These are phyloP conservation scores for Ptychadena robeensis DNA, from an alignment of 2,797 vertebrate species.

Conservation along the genomic window DNA sequence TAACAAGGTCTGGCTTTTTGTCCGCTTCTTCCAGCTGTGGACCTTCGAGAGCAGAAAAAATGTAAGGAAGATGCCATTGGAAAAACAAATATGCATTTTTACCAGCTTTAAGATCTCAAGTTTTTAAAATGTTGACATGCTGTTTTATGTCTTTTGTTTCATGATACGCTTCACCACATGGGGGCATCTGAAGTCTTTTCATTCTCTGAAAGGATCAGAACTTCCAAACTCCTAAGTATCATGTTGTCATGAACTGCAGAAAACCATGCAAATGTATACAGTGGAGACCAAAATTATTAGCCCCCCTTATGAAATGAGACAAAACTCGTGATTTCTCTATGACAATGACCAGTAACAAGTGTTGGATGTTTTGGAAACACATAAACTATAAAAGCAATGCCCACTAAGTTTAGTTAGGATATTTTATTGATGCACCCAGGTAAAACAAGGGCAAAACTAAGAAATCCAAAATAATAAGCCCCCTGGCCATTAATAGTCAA, in stretches of 20 bases:
- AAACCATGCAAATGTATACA: neutral
- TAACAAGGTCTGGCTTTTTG: neutral
- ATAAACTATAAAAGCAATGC: too few species aligned
- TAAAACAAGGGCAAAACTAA: too few species aligned
- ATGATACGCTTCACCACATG: constrained; percentile 63
- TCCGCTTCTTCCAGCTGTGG: neutral
- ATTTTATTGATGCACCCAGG: too few species aligned
- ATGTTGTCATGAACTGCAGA: neutral
- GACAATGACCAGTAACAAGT: too few species aligned
- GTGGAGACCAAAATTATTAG: too few species aligned
- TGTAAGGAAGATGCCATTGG: neutral
- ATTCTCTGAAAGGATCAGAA: neutral
- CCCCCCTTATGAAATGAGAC: too few species aligned
- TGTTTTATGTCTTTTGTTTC: neutral
- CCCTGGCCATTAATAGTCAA: too few species aligned
- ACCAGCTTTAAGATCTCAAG: neutral
- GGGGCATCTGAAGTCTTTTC: constrained; percentile 63
- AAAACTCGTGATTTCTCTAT: too few species aligned
- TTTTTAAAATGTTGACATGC: neutral
- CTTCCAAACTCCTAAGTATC: neutral
- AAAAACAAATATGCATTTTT: neutral
- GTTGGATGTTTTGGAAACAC: too few species aligned
- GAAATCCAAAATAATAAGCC: too few species aligned
- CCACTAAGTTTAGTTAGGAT: too few species aligned
- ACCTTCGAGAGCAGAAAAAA: neutral